Conservation (phyloP, 1,140 invertebrate species). For the Habropoda laboriosa region DNA sequence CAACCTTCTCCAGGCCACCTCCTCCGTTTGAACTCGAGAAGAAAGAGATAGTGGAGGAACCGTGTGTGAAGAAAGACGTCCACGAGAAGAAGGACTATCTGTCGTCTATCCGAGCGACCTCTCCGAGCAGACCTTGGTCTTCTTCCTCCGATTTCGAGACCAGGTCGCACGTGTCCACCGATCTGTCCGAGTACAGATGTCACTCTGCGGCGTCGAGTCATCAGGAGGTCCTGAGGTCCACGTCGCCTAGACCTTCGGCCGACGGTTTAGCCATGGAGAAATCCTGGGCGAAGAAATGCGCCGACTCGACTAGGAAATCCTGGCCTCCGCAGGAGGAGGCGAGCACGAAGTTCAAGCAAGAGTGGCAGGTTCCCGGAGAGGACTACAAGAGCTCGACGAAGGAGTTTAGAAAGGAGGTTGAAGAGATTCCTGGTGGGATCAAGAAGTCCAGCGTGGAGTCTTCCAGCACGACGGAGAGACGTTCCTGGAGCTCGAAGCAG, state of each 20-base stretch:
- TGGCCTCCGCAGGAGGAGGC: slow-evolving; percentile 80
- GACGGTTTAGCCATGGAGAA: slow-evolving; percentile 85
- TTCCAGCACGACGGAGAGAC: slow-evolving; percentile 72
- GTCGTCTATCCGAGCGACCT: slow-evolving; percentile 42
- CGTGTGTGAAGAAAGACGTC: slow-evolving; percentile 60
- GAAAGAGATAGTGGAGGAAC: slow-evolving; percentile 62
- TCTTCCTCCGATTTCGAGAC: slow-evolving; percentile 73
- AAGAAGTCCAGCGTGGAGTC: slow-evolving; percentile 77
- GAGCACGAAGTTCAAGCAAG: slow-evolving; percentile 66
- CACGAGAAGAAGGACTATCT: slow-evolving; percentile 59
- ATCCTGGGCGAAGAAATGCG: slow-evolving; percentile 83
- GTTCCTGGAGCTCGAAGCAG: slow-evolving; percentile 75
- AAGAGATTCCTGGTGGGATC: slow-evolving; percentile 70
- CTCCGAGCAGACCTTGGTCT: slow-evolving; percentile 58
- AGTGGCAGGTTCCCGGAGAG: slow-evolving; percentile 71
- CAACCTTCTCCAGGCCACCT: slow-evolving; percentile 63
- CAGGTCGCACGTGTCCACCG: slow-evolving; percentile 71
- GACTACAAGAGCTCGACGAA: slow-evolving; percentile 74
- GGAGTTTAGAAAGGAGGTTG: slow-evolving; percentile 72
- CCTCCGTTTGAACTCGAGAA: slow-evolving; percentile 75
- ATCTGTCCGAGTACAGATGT: slow-evolving; percentile 70
- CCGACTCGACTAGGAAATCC: slow-evolving; percentile 79
- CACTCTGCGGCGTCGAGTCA: slow-evolving; percentile 68
- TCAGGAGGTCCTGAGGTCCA: slow-evolving; percentile 59
- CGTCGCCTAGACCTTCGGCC: slow-evolving; percentile 82